phyloP scores from a whole-genome alignment of 2,888 invertebrate genomes.

The Hemicrepidius hirtus region DNA sequence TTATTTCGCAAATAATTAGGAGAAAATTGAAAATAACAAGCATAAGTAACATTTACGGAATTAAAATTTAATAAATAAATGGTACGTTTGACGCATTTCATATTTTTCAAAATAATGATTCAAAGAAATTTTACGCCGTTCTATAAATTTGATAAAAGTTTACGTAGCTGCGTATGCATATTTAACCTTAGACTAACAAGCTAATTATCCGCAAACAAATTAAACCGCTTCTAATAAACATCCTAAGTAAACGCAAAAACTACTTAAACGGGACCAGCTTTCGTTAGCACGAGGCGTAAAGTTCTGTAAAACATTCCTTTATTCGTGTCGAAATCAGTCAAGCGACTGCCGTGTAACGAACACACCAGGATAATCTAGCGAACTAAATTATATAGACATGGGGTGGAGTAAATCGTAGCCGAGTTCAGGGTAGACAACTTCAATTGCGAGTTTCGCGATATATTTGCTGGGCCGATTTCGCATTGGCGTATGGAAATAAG shows the following conservation, averaged over 20 bases:
- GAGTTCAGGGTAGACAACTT: conserved; percentile 41
- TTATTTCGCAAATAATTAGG: conserved; percentile 50
- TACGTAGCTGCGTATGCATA: conserved; percentile 29
- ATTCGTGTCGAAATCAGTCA: conserved; percentile 32
- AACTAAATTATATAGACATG: conserved; percentile 46
- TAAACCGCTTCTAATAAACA: conserved; percentile 35
- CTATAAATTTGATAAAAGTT: conserved; percentile 29
- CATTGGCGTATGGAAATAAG: conserved; percentile 42
- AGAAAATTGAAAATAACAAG: conserved; percentile 45
- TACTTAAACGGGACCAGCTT: conserved; percentile 27
- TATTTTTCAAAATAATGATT: conserved; percentile 34
- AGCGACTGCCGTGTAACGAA: conserved; percentile 34
- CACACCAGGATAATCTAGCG: conserved; percentile 37
- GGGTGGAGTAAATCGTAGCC: conserved; percentile 39
- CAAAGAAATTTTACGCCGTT: conserved; percentile 7
- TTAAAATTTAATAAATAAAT: conserved; percentile 44
- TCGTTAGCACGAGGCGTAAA: conserved; percentile 24
- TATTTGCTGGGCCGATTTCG: conserved; percentile 42
- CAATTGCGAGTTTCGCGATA: conserved; percentile 42
- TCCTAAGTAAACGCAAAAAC: conserved; percentile 33
- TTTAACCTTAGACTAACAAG: conserved; percentile 27
- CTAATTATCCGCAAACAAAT: conserved; percentile 35
- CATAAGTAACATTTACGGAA: conserved; percentile 22
- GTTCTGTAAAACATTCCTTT: conserved; percentile 35
- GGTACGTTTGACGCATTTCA: conserved; percentile 19